phyloP scores from a whole-genome alignment of 1,140 invertebrate genomes.

The Drosophila busckii region DNA sequence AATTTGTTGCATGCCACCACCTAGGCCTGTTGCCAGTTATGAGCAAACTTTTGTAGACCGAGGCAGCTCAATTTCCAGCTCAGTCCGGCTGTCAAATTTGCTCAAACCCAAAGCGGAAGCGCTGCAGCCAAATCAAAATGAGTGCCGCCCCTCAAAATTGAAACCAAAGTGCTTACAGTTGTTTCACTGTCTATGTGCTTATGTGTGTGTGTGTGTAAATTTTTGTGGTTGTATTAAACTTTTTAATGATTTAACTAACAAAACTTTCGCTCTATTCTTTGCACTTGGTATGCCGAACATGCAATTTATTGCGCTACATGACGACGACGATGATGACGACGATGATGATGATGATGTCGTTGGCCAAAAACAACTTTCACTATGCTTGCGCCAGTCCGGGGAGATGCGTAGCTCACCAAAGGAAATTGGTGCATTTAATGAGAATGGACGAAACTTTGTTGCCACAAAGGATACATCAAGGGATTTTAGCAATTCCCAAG shows the following conservation, averaged over 20 bases:
- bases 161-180: neutral
- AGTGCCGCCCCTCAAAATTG: no score
- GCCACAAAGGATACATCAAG: constrained; percentile 79
- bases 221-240: constrained; percentile 68
- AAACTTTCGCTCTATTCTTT: constrained; percentile 65
- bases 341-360: constrained; percentile 13
- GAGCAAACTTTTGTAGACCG: constrained; percentile 43
- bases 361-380: constrained; percentile 57
- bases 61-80: constrained; percentile 24
- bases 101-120: constrained; percentile 22
- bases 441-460: constrained; percentile 79
- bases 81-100: constrained; percentile 18
- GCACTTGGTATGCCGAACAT: constrained; percentile 38
- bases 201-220: constrained; percentile 24
- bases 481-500: constrained; percentile 86
- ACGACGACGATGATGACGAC: constrained; percentile 16
- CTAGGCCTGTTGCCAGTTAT: constrained; percentile 49
- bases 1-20: neutral
- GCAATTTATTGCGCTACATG: constrained; percentile 70
- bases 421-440: constrained; percentile 79
- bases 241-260: constrained; percentile 79
- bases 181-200: neutral
- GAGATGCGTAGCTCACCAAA: constrained; percentile 79
- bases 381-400: constrained; percentile 57
- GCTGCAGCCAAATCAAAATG: constrained; percentile 21